Evolutionary conservation across 2,888 invertebrate genomes (phyloP).

Genomic region (Sympetrum striolatum): DNA sequence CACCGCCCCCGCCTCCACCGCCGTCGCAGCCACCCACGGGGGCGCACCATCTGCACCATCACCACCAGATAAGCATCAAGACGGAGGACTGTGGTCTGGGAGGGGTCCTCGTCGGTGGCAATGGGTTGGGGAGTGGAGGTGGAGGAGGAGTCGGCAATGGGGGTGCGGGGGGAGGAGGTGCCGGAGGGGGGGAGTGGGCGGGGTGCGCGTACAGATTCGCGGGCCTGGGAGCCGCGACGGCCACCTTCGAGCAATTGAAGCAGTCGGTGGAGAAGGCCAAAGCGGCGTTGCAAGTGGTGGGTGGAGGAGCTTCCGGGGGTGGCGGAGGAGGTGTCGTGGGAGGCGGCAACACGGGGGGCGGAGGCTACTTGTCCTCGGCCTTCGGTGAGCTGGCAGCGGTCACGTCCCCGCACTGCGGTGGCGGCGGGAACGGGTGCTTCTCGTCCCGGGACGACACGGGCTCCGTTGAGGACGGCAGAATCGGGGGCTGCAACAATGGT

Average conservation of each 20-base stretch:
- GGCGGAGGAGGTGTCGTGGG: neutral
- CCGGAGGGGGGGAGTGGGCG: conserved; percentile 55
- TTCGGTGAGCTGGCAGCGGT: conserved; percentile 57
- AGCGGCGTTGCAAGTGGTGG: conserved; percentile 72
- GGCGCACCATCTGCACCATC: conserved; percentile 58
- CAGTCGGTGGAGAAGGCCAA: conserved; percentile 91
- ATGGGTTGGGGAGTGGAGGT: conserved; percentile 60
- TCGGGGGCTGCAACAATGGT: neutral
- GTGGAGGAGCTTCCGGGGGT: neutral
- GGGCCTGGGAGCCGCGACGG: conserved; percentile 69
- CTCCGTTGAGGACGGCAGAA: conserved; percentile 22
- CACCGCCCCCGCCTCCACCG: neutral
- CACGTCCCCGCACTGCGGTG: neutral
- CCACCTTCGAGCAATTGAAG: conserved; percentile 87
- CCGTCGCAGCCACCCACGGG: conserved; percentile 53
- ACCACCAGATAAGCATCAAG: conserved; percentile 54
- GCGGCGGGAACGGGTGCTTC: neutral
- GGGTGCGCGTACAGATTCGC: conserved; percentile 73
- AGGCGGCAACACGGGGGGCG: neutral
- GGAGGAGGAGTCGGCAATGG: conserved; percentile 61
- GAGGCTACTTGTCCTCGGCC: conserved; percentile 53
- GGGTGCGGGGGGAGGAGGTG: conserved; percentile 51
- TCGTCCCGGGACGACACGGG: conserved; percentile 6
- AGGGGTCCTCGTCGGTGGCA: conserved; percentile 41
- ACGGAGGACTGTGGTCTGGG: conserved; percentile 60